Base-by-base conservation (phyloP, 2,797 vertebrate genomes). In the Coracias cyanogaster region DNA sequence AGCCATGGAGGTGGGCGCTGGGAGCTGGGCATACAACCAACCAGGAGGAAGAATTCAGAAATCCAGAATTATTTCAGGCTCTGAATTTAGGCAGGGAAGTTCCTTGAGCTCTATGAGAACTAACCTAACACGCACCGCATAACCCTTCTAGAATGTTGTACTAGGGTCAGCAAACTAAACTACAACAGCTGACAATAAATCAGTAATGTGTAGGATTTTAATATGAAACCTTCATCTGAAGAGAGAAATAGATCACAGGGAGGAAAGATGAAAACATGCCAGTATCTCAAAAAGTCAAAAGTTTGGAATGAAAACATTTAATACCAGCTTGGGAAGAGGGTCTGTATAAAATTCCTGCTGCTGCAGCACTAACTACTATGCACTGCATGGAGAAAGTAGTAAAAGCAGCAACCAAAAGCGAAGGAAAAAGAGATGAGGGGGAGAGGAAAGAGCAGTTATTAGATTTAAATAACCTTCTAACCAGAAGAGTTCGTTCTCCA, bases 331-430 rank as follows among this genome's bases (percentile, higher is more conserved):
- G 22, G 49, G 29, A 49, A 69, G 64, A 41, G 10, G 10, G 14
- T n/a, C 39, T 73, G 10, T 16, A 20, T 46, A 66, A 62, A 82
- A 93, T 33, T 70, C 35, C n/a, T 61, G 25, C 19, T 29, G 31
- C 41, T 49, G 11, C 2, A 86, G 60, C 20, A 41, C 28, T 25
- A 24, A 43, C 9, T 57, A 29, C 24, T 25, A 45, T 3, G 1
- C 25, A n/a, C 26, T 2, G 3, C 48, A 55, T 0, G 3, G 25
- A 73, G n/a, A 55, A 82, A 79, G 45, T 0, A 67, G 41, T 55
- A 43, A 41, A 79, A 54, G 17, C 39, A 96, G 26, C 7, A 58
- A 60, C 3, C 13, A 35, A 66, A 73, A 55, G 5, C 28, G 7
- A 80, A 82, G 49, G 6, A 3, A 69, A 46, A 41, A 25, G 15